Conservation (phyloP, 23 tunicate genomes). For the Ascidia mentula region DNA sequence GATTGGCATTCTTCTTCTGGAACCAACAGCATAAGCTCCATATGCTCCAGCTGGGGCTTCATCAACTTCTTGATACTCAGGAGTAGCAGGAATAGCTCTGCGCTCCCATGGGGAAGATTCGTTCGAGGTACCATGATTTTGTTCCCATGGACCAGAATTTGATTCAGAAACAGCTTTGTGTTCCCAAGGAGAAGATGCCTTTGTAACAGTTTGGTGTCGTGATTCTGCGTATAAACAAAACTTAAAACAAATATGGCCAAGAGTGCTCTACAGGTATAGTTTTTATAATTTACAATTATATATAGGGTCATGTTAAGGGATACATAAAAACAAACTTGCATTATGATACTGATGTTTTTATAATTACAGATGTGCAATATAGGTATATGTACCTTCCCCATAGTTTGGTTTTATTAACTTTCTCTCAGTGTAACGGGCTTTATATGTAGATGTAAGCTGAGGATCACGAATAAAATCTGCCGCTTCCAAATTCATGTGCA, state of each 20-base stretch:
- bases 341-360: too few species aligned
- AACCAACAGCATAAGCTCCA: constrained; percentile 58
- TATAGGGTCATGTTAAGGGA: too few species aligned
- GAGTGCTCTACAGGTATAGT: too few species aligned
- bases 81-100: background rate
- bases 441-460: constrained; percentile 46
- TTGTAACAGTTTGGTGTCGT: too few species aligned
- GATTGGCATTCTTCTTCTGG: constrained; percentile 15
- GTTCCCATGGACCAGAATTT: background rate
- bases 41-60: constrained; percentile 69
- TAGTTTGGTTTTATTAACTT: constrained; percentile 53
- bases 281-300: too few species aligned
- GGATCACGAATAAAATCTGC: constrained; percentile 60
- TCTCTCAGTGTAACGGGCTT: constrained; percentile 48
- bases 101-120: constrained; percentile 64
- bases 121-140: background rate
- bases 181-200: constrained; percentile 3
- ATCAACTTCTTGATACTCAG: constrained; percentile 24
- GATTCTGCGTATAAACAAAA: too few species aligned
- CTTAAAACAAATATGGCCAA: too few species aligned
- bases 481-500: constrained; percentile 62
- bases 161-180: background rate
- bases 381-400: constrained; percentile 6
- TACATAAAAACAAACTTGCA: too few species aligned
- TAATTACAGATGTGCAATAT: too few species aligned